Base-by-base conservation (phyloP, 2,888 invertebrate genomes). In the Leptothorax acervorum region DNA sequence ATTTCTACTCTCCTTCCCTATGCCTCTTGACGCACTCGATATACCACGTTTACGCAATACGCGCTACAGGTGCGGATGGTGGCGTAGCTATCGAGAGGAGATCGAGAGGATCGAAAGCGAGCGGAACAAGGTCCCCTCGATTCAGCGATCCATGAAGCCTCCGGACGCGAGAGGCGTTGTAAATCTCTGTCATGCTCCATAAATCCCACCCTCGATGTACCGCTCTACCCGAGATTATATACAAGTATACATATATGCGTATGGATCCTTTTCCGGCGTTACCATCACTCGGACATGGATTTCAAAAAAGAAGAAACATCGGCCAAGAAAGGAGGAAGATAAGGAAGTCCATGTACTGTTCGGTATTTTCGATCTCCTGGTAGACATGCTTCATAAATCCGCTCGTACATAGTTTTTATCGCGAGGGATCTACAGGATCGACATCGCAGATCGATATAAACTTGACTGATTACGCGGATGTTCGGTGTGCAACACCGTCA, bases 101-200 rank as follows among this genome's bases (percentile, higher is more conserved):
- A 90, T 89, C 86, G 84, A 65, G 79, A 85, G 86, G 90, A 87
- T 87, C 85, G 89, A 89, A 87, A 85, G 84, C 82, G 85, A 85
- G 86, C 86, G 89, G 90, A 87, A 86, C 89, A 84, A 63, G 85
- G 84, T 86, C 89, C 85, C 84, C 83, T 60, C 85, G 89, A 90
- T 90, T 88, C 92, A 90, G 87, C 91, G 91, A 91, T 91, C 92
- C 92, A 88, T 92, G 89, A 92, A 92, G 89, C 88, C 87, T 89
- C 87, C 85, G 87, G 85, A 88, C 86, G 88, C 88, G 86, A 91
- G 87, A 89, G 88, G 89, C 89, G 88, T 89, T 88, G 92, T 92
- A 89, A 91, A 90, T 92, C 90, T 90, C 88, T 89, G 91, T 91
- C 91, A 91, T 89, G 92, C 91, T 86, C 89, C 92, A 92, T 92